Conservation (phyloP, 2,113 vertebrate genomes). For the Daphoenositta chrysoptera region DNA sequence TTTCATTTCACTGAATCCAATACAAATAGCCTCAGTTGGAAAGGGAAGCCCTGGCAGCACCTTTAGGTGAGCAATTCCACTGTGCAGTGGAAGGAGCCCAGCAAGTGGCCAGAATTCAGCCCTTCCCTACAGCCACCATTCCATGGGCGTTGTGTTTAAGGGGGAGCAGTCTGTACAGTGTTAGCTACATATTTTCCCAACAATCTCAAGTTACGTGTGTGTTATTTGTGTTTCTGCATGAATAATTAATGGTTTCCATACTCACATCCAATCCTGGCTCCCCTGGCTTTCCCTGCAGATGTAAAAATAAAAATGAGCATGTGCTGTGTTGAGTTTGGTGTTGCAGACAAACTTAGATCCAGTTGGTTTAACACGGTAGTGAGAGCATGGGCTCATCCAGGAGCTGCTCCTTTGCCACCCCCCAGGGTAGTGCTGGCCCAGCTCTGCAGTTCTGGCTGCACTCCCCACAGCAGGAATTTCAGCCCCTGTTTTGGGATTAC, state of each 20-base stretch:
- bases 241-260: constrained; percentile 15
- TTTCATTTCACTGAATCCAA: background rate
- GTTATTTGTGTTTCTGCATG: background rate
- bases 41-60: background rate
- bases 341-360: background rate
- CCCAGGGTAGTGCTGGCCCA: background rate
- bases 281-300: constrained; percentile 84
- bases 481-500: background rate
- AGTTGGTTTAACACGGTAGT: background rate
- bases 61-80: background rate
- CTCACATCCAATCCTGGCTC: constrained; percentile 95
- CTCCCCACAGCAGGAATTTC: background rate
- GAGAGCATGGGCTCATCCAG: background rate
- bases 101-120: background rate
- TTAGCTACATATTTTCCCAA: background rate
- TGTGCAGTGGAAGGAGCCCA: background rate
- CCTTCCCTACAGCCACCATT: background rate
- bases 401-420: background rate
- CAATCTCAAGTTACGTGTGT: background rate
- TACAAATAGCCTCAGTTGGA: background rate
- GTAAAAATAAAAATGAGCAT: background rate
- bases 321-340: background rate
- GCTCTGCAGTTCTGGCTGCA: background rate
- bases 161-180: background rate
- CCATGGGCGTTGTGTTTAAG: background rate